Conservation (phyloP, 1,140 invertebrate genomes). For the Apis laboriosa region DNA sequence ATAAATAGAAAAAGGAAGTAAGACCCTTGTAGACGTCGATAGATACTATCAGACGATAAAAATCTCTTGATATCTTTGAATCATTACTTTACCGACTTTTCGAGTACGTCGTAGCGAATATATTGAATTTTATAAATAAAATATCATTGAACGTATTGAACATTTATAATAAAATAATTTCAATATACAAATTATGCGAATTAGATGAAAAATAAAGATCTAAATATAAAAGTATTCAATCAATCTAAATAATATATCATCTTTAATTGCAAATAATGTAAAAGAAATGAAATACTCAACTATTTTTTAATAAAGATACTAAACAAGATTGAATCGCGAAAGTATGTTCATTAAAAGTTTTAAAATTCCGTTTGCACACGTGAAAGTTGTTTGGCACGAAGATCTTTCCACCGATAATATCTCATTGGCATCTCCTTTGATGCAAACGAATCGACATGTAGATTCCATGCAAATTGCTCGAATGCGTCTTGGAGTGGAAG, state of each 20-base stretch:
- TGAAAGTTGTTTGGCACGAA: not conserved
- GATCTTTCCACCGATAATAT: conserved; percentile 9
- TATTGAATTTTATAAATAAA: not conserved
- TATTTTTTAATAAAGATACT: not conserved
- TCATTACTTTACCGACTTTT: not conserved
- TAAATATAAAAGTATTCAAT: too few species aligned
- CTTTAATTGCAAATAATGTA: too few species aligned
- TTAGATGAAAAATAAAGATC: too few species aligned
- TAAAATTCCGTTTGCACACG: not conserved
- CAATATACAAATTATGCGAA: too few species aligned
- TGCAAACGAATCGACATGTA: conserved; percentile 65
- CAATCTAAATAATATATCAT: too few species aligned
- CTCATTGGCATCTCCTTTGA: conserved; percentile 41
- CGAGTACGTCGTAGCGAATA: not conserved
- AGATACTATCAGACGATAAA: not conserved
- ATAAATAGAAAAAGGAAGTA: not conserved
- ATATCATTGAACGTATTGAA: too few species aligned
- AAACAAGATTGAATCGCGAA: not conserved
- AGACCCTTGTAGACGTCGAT: not conserved
- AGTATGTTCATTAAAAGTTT: not conserved
- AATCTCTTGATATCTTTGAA: not conserved
- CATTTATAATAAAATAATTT: too few species aligned
- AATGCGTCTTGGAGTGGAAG: conserved; percentile 69
- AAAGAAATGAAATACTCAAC: not conserved
- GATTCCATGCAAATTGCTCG: conserved; percentile 75